Evolutionary conservation across 2,797 vertebrate species (phyloP).

Genomic region (Sebastes matsubarae): DNA sequence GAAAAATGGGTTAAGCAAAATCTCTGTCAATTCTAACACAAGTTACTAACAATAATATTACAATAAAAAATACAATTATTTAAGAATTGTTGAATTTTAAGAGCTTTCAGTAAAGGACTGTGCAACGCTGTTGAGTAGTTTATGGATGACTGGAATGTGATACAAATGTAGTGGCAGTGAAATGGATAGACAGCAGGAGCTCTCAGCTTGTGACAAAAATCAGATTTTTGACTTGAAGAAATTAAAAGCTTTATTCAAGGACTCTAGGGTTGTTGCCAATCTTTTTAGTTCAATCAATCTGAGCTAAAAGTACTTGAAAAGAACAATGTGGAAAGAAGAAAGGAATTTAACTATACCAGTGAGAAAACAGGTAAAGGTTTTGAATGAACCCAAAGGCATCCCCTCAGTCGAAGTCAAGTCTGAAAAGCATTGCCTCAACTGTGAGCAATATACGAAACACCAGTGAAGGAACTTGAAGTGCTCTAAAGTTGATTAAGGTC

Average conservation of each 20-base stretch:
- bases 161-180: too few relatives aligned
- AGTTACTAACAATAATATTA: neutral
- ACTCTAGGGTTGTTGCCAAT: neutral
- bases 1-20: neutral
- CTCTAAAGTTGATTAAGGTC: constrained; percentile 27
- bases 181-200: neutral
- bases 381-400: neutral
- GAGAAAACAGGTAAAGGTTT: neutral
- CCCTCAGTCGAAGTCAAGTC: neutral
- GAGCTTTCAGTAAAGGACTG: neutral
- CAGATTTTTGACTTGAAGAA: fast-evolving
- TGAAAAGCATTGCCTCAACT: constrained; percentile 11
- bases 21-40: neutral
- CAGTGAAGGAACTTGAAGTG: neutral
- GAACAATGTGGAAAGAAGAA: neutral
- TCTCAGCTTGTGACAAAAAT: neutral
- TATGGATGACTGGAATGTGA: neutral
- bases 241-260: neutral
- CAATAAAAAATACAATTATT: neutral
- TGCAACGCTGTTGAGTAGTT: neutral
- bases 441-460: neutral
- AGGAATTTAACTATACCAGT: neutral
- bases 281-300: neutral
- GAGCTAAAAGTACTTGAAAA: neutral
- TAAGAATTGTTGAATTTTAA: neutral